Percentiles rank a stretch among this genome's conserved stretches.
phyloP scores from a whole-genome alignment of 2,797 vertebrate genomes.

The Staurois parvus region DNA sequence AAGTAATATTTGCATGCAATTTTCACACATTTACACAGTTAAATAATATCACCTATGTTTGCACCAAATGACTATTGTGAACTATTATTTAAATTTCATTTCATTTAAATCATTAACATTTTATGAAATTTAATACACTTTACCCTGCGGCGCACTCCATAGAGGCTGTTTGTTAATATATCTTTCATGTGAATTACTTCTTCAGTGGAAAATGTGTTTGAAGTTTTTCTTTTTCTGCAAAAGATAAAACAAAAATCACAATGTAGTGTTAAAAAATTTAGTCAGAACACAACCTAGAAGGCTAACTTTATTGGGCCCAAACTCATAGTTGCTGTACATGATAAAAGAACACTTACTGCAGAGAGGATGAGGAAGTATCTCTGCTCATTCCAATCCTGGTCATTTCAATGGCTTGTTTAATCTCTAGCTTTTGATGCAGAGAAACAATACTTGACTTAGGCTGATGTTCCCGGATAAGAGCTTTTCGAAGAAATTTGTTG shows the following conservation, averaged over 20 bases:
- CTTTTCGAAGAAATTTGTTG: conserved; percentile 86
- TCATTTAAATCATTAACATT: too few species aligned
- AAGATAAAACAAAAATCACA: conserved; percentile 16
- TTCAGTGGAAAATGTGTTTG: conserved; percentile 74
- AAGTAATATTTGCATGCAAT: too few species aligned
- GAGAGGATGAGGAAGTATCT: conserved; percentile 72
- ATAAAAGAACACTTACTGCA: conserved; percentile 75
- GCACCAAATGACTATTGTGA: background rate
- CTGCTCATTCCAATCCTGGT: conserved; percentile 83
- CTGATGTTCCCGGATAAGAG: conserved; percentile 85
- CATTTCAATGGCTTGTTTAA: conserved; percentile 92
- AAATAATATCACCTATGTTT: background rate
- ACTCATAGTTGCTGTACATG: too few species aligned
- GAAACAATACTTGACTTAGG: conserved; percentile 92
- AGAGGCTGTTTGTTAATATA: conserved; percentile 91
- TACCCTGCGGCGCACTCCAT: conserved; percentile 91
- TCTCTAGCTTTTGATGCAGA: conserved; percentile 94
- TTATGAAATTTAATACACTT: conserved; percentile 29
- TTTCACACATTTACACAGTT: background rate
- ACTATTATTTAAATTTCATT: background rate
- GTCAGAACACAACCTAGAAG: too few species aligned
- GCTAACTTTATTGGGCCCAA: too few species aligned
- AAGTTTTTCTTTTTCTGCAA: conserved; percentile 73
- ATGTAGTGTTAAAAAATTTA: too few species aligned
- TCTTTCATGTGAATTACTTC: conserved; percentile 87